phyloP scores from a whole-genome alignment of 2,113 vertebrate species.

The Ancistrus triradiatus region DNA sequence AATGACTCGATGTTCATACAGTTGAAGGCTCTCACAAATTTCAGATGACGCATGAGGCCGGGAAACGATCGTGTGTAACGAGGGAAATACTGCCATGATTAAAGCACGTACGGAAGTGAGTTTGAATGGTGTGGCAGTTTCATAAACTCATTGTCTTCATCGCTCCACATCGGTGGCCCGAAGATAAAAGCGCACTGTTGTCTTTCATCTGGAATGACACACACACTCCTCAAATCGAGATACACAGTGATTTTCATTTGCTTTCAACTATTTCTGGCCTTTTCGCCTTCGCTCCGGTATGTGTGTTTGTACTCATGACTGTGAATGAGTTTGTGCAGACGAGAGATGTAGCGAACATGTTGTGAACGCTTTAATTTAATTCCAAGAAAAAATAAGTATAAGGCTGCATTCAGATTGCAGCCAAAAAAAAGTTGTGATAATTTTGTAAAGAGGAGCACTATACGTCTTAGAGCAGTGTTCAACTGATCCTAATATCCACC shows the following conservation, averaged over 20 bases:
- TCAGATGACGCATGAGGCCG: too few species aligned
- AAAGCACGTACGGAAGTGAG: conserved; percentile 3
- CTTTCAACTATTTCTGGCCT: background rate
- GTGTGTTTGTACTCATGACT: background rate
- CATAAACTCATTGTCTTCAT: conserved; percentile 11
- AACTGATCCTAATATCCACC: too few species aligned
- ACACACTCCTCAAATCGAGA: background rate
- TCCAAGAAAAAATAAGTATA: too few species aligned
- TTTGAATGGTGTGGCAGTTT: background rate
- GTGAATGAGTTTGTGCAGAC: background rate
- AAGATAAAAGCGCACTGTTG: conserved; percentile 25
- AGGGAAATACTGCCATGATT: conserved; percentile 3
- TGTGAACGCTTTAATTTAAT: too few species aligned
- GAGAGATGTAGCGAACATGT: background rate
- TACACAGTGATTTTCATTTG: conserved; percentile 19
- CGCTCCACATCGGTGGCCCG: background rate
- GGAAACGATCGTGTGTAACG: background rate
- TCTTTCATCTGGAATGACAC: conserved; percentile 10
- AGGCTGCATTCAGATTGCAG: too few species aligned
- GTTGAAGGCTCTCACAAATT: too few species aligned
- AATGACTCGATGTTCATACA: too few species aligned
- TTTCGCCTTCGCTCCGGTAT: background rate
- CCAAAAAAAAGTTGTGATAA: too few species aligned
- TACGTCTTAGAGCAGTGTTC: too few species aligned
- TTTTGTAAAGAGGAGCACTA: too few species aligned